Conservation (phyloP, 1,140 invertebrate genomes). For the Dryas iulia region DNA sequence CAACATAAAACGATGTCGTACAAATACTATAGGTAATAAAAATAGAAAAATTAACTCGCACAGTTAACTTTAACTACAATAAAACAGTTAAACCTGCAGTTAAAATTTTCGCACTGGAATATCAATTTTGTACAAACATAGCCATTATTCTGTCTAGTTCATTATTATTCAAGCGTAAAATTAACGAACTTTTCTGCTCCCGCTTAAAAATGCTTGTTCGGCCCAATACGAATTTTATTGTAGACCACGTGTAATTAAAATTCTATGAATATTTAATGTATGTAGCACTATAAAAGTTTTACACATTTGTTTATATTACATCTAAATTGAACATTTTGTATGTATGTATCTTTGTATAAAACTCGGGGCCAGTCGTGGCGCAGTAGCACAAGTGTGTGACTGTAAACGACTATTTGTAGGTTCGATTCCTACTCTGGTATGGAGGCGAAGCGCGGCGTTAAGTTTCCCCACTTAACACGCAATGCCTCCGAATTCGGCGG, state of each 20-base stretch:
- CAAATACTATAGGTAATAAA: neutral
- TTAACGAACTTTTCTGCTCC: constrained; percentile 12
- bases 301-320: neutral
- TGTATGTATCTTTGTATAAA: no score
- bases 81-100: neutral
- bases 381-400: no score
- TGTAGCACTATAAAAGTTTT: neutral
- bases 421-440: no score
- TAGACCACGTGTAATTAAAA: constrained; percentile 14
- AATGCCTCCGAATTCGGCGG: no score
- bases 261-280: constrained; percentile 12
- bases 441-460: no score
- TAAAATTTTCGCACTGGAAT: neutral
- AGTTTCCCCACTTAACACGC: no score
- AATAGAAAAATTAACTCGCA: neutral
- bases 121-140: constrained; percentile 10
- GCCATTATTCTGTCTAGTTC: constrained; percentile 7
- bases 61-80: neutral
- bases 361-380: no score
- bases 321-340: no score
- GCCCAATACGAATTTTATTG: constrained; percentile 5
- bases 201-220: constrained; percentile 17
- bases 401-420: no score
- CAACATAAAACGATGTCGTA: neutral
- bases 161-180: constrained; percentile 18